Base-by-base conservation (phyloP, 2,888 invertebrate genomes). In the Leptinotarsa tumamoca region DNA sequence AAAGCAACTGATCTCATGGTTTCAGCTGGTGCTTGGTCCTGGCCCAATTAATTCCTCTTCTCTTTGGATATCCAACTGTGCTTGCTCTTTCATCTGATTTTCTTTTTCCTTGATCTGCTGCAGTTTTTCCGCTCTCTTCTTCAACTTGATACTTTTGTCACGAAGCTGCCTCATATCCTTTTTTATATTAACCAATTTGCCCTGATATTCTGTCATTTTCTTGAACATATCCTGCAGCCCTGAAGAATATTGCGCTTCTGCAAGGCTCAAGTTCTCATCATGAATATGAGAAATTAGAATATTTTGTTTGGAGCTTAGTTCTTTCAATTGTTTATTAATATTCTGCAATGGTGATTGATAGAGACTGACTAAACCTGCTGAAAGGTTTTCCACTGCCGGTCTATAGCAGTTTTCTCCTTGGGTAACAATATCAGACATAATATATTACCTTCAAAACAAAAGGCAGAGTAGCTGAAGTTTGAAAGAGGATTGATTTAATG, bases 131-230 rank as follows among this genome's bases (percentile, higher is more conserved):
- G 81, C 80, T 27, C 82, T 71, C 66, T 81, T 83, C 75, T 82
- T 83, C 54, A 83, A 72, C 72, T 81, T 83, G 13, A 71, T 73
- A 68, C 81, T 80, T 61, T 76, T 76, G 33, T 82, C 81, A 68
- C 81, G 81, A 49, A 83, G 58, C 13, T 74, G 63, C 70, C 76
- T 82, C 79, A 83, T 83, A 50, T 82, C 79, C 67, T 80, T 83
- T 74, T 81, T 82, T 18, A 82, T 78, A 23, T 66, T 76, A 18
- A 78, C 63, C 52, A 83, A 74, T 73, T 83, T 83, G 15, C 69
- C 68, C n/a, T 82, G 79, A 61, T 83, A 82, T 7, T 73, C 18
- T 69, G 79, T 80, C 74, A 83, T 77, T 70, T 81, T 82, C 54
- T 52, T 73, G 72, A 83, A 82, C 77, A 82, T 77, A 52, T 77